phyloP scores from a whole-genome alignment of 2,797 vertebrate genomes.

The Falco naumanni region DNA sequence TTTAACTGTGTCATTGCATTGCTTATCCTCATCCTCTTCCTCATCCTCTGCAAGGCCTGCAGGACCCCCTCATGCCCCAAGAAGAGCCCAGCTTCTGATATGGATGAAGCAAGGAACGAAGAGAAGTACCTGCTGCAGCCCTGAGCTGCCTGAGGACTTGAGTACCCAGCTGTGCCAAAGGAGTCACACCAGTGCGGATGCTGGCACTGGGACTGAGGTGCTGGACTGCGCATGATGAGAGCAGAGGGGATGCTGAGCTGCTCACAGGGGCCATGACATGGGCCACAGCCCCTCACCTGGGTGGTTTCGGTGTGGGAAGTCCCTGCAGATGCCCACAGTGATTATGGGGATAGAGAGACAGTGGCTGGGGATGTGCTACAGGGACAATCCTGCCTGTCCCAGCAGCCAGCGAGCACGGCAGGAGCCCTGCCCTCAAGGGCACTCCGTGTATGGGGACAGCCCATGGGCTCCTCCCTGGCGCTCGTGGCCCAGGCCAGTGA shows the following conservation, averaged over 20 bases:
- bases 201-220: neutral
- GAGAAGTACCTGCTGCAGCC: constrained; percentile 82
- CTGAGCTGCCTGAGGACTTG: constrained; percentile 52
- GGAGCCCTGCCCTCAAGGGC: neutral
- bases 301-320: neutral
- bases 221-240: neutral
- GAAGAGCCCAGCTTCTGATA: constrained; percentile 68
- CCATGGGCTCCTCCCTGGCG: neutral
- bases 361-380: neutral
- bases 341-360: neutral
- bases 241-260: neutral
- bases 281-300: neutral
- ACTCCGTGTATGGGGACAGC: neutral
- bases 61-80: constrained; percentile 79
- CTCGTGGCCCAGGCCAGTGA: rapidly evolving
- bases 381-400: neutral
- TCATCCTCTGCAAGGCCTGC: constrained; percentile 83
- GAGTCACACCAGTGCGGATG: neutral
- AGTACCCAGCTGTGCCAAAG: rapidly evolving
- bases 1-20: constrained; percentile 80
- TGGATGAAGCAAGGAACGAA: constrained; percentile 74
- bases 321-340: neutral
- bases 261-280: rapidly evolving
- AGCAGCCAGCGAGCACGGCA: rapidly evolving
- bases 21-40: constrained; percentile 79